Conservation (phyloP, 2,113 vertebrate genomes). For the Dasyprocta punctata region DNA sequence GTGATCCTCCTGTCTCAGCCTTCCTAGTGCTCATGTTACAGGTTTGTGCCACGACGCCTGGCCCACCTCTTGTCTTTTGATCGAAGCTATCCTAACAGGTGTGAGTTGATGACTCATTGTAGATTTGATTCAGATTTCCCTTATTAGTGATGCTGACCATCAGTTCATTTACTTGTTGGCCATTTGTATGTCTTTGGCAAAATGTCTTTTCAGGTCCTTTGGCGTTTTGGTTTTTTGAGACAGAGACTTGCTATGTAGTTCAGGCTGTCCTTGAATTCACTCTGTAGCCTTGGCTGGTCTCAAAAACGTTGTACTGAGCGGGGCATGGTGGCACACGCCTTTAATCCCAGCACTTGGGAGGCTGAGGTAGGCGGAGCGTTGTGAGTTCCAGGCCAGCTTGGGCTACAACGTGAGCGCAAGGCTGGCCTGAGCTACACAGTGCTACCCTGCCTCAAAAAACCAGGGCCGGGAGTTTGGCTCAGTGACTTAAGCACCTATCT, state of each 20-base stretch:
- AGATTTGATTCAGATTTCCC: neutral
- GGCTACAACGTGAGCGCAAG: too few relatives aligned
- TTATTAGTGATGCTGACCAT: neutral
- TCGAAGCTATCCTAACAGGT: neutral
- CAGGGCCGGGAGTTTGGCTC: too few relatives aligned
- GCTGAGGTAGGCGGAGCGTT: too few relatives aligned
- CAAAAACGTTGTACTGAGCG: neutral
- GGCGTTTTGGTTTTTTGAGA: neutral
- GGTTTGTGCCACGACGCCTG: too few relatives aligned
- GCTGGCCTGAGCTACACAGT: too few relatives aligned
- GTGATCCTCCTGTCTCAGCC: too few relatives aligned
- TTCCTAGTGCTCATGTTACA: neutral
- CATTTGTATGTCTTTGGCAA: neutral
- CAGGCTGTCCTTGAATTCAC: neutral
- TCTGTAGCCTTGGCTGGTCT: neutral
- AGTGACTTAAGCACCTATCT: too few relatives aligned
- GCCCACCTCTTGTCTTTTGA: neutral
- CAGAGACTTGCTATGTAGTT: neutral
- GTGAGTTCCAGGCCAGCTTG: too few relatives aligned
- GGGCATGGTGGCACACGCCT: too few relatives aligned
- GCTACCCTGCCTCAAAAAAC: too few relatives aligned
- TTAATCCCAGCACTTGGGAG: too few relatives aligned
- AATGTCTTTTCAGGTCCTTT: neutral
- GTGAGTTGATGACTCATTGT: neutral
- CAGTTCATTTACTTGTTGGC: too few relatives aligned